Evolutionary conservation across 2,888 invertebrate species (phyloP).

Genomic region (Eupithecia dodoneata): DNA sequence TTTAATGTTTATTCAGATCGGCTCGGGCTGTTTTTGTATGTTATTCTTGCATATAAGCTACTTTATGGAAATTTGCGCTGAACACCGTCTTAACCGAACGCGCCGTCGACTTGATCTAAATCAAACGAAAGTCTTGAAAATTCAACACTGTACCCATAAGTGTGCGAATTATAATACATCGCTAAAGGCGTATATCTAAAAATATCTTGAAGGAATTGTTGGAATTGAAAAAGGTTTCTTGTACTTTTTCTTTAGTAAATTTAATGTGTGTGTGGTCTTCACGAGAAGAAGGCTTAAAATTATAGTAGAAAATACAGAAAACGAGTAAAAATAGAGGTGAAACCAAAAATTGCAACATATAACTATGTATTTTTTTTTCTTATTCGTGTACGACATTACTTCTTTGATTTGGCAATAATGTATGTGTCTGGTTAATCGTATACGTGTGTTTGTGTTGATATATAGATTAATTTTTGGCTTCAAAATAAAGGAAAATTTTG

Average conservation of each 20-base stretch:
- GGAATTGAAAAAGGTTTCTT: background rate
- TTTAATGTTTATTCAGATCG: constrained; percentile 1
- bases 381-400: no score
- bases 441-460: no score
- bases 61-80: background rate
- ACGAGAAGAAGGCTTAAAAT: background rate
- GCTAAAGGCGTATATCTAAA: background rate
- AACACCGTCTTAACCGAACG: background rate
- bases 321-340: background rate
- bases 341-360: background rate
- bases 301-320: background rate
- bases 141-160: background rate
- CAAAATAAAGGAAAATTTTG: no score
- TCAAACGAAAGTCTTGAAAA: background rate
- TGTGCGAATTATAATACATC: background rate
- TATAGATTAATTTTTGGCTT: no score
- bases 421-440: no score
- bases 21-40: background rate
- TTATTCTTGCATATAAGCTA: background rate
- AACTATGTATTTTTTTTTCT: background rate
- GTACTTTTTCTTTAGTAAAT: background rate
- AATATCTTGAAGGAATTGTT: background rate
- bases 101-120: background rate
- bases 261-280: background rate
- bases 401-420: no score